Evolutionary conservation across 2,888 invertebrate genomes (phyloP).

Genomic region (Aleiodes testaceus): DNA sequence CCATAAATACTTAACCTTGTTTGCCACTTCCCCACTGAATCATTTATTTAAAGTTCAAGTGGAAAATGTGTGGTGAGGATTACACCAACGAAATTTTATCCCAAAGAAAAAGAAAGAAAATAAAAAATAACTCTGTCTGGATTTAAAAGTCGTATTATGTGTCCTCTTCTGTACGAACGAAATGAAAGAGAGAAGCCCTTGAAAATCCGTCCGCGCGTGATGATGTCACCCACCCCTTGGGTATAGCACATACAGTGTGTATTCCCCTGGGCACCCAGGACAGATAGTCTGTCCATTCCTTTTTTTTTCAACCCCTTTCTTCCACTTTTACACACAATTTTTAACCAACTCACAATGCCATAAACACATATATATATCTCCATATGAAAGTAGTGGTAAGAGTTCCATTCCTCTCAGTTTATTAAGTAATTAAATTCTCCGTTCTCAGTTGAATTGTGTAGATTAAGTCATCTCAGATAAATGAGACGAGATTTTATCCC

Average conservation of each 20-base stretch:
- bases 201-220: constrained; percentile 30
- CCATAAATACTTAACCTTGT: too few relatives aligned
- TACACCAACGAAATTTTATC: neutral
- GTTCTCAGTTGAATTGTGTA: constrained; percentile 41
- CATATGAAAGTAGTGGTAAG: constrained; percentile 22
- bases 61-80: constrained; percentile 2
- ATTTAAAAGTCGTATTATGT: neutral
- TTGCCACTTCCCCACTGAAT: too few relatives aligned
- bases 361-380: constrained; percentile 1
- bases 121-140: neutral
- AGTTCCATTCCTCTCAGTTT: constrained; percentile 51
- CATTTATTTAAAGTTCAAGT: neutral
- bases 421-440: constrained; percentile 60
- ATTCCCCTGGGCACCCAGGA: constrained; percentile 15
- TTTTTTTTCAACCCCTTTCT: neutral
- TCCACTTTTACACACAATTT: neutral
- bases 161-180: neutral
- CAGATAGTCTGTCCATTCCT: constrained; percentile 12
- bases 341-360: neutral
- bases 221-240: constrained; percentile 25
- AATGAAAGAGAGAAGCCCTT: constrained; percentile 46
- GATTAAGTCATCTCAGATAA: constrained; percentile 55
- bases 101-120: constrained; percentile 16
- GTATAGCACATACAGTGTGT: constrained; percentile 12
- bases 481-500: constrained; percentile 37